A percentile compares a stretch with the other conserved stretches of the same genome.
These are phyloP conservation scores for Parnassius glacialis DNA, from an alignment of 2,888 invertebrate species.

Conservation along the genomic window DNA sequence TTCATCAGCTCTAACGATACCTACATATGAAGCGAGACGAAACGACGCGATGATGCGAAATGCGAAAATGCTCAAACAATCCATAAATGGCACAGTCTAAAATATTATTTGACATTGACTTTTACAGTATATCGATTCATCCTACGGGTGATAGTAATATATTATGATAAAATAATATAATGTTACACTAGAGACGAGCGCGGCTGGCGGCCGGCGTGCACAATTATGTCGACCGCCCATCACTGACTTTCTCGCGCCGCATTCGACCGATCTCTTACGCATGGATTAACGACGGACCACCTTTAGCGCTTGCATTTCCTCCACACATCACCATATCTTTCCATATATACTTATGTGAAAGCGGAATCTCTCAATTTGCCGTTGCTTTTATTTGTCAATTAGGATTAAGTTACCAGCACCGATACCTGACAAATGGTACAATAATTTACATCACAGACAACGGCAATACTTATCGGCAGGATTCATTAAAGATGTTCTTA, in stretches of 20 bases:
- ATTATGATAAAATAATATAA: slow-evolving; percentile 19
- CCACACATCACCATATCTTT: slow-evolving; percentile 11
- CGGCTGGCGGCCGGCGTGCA: slow-evolving; percentile 40
- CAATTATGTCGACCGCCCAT: slow-evolving; percentile 72
- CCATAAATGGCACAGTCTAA: not conserved
- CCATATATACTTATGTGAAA: not conserved
- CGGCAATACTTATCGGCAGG: no score
- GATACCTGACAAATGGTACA: no score
- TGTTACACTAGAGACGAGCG: slow-evolving; percentile 30
- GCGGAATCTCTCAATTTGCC: no score
- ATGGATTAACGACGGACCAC: slow-evolving; percentile 37
- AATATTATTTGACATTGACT: not conserved
- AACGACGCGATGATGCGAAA: no score
- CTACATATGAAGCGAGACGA: no score
- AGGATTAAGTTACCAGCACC: no score
- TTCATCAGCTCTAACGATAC: no score
- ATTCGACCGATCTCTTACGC: slow-evolving; percentile 48
- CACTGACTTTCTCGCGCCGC: slow-evolving; percentile 63
- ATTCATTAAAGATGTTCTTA: no score
- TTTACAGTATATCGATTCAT: slow-evolving; percentile 3
- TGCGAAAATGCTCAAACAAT: not conserved
- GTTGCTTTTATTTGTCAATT: no score
- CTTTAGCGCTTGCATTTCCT: slow-evolving; percentile 26
- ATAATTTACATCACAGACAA: no score
- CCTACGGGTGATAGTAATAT: slow-evolving; percentile 10